phyloP scores from a whole-genome alignment of 1,140 invertebrate species.

The Drosophila varians region DNA sequence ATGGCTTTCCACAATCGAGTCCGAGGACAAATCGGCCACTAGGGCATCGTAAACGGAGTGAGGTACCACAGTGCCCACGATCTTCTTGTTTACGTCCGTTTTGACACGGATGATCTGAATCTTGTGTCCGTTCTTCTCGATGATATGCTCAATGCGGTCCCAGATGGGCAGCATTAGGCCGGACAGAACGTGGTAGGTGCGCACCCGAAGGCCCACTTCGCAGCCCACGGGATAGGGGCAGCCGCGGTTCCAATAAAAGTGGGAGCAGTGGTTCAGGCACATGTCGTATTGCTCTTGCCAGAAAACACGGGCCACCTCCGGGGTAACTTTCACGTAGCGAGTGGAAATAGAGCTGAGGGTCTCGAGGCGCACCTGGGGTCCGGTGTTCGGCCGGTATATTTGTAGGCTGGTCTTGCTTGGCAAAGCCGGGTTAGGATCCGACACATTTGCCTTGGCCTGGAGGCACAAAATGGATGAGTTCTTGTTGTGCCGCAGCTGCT shows the following conservation, averaged over 20 bases:
- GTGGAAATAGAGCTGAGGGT: constrained; percentile 28
- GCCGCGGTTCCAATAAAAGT: constrained; percentile 48
- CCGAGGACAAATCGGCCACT: constrained; percentile 47
- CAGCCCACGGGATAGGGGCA: constrained; percentile 43
- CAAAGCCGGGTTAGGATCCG: neutral
- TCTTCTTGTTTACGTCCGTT: constrained; percentile 50
- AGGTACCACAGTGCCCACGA: constrained; percentile 67
- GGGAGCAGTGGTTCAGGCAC: constrained; percentile 51
- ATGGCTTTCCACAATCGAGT: constrained; percentile 35
- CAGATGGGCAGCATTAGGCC: constrained; percentile 67
- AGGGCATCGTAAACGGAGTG: constrained; percentile 48
- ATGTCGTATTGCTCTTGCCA: constrained; percentile 51
- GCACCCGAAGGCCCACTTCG: constrained; percentile 50
- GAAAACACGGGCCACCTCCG: constrained; percentile 23
- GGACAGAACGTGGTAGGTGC: constrained; percentile 63
- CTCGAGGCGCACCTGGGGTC: constrained; percentile 59
- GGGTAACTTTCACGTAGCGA: constrained; percentile 43
- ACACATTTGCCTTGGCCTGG: neutral
- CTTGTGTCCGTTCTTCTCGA: constrained; percentile 42
- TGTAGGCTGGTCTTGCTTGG: constrained; percentile 37
- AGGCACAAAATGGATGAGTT: constrained; percentile 59
- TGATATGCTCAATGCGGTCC: constrained; percentile 57
- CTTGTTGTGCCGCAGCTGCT: constrained; percentile 40
- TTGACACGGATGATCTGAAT: constrained; percentile 70
- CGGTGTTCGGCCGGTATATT: constrained; percentile 61